Percentiles rank a stretch among this genome's conserved stretches.
These are phyloP conservation scores for Corythornis madagascariensis DNA, from an alignment of 2,113 vertebrate species.

Conservation along the genomic window DNA sequence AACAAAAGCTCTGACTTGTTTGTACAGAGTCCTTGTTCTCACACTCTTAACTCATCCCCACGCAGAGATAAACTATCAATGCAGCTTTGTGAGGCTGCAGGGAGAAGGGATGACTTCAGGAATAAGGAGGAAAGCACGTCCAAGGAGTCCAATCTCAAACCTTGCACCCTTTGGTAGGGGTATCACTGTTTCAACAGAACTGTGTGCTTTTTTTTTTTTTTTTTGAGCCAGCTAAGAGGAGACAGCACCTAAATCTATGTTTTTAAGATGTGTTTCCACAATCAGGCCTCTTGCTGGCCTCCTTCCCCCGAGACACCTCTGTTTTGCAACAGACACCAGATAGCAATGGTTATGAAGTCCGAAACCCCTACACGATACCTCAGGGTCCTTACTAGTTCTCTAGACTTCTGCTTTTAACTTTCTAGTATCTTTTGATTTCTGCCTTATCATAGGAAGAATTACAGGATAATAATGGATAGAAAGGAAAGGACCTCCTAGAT, in stretches of 20 bases:
- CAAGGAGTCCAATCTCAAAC: neutral
- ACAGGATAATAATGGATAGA: too few relatives aligned
- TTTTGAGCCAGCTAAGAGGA: neutral
- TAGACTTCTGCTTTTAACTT: neutral
- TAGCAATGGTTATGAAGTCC: neutral
- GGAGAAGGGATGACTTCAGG: neutral
- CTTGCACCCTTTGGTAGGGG: neutral
- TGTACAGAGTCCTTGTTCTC: neutral
- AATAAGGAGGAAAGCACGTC: neutral
- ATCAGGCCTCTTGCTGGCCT: neutral
- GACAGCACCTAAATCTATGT: neutral
- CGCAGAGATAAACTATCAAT: neutral
- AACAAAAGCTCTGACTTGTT: constrained; percentile 6
- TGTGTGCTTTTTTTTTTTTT: neutral
- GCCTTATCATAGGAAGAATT: neutral
- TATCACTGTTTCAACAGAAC: neutral
- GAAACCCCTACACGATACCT: neutral
- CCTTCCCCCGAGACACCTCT: neutral
- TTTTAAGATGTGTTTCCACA: neutral
- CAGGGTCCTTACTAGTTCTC: neutral
- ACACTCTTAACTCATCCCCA: neutral
- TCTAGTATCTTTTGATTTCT: neutral
- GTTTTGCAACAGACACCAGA: neutral
- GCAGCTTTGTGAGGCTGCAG: neutral
- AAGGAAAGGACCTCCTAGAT: too few relatives aligned